Base-by-base conservation (phyloP, 2,797 vertebrate genomes). In the Selene dorsalis region DNA sequence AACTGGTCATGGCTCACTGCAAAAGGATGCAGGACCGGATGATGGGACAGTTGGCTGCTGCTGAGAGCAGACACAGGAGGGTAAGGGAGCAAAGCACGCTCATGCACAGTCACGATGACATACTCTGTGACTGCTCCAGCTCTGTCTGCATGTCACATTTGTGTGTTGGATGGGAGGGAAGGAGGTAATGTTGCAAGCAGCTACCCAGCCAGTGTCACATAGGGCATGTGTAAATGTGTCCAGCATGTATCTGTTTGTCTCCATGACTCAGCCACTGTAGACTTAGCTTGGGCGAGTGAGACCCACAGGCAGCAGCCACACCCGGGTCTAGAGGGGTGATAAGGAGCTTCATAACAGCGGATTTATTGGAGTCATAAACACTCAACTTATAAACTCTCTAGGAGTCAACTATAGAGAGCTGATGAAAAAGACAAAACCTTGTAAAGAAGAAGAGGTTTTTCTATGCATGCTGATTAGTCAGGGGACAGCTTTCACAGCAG, bases 11-110 rank as follows among this genome's bases (percentile, higher is more conserved):
- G 97, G 95, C 96, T 67, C 98, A 99, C 70, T 99, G 98, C 89
- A 98, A 97, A 92, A 96, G 92, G 74, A 99, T 98, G 97, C 98
- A 99, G 90, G 97, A 99, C 77, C 97, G 96, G 82, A 98, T 99
- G 97, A 92, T 98, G 91, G 96, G 96, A 63, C 98, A 99, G 62
- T 89, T 99, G 59, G 95, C 96, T 1, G 96, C 97, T 0, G 96
- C 97, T 0, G 98, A 99, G 89, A 97, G 93, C 94, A 90, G 97
- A 57, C 98, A 99, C 94, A 96, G 96, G 64, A 95, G 97, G 96
- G 98, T 99, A 65, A 90, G 88, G 30, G 20, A 35, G 22, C 55
- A 45, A 57, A 13, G 18, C 20, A 35, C 56, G 11, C 35, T 2
- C 48, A 30, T 10, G 18, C 9, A 30, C 50, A 69, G 60, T 13